Evolutionary conservation across 1,140 invertebrate genomes (phyloP).

Genomic region (Hycleus phaleratus): DNA sequence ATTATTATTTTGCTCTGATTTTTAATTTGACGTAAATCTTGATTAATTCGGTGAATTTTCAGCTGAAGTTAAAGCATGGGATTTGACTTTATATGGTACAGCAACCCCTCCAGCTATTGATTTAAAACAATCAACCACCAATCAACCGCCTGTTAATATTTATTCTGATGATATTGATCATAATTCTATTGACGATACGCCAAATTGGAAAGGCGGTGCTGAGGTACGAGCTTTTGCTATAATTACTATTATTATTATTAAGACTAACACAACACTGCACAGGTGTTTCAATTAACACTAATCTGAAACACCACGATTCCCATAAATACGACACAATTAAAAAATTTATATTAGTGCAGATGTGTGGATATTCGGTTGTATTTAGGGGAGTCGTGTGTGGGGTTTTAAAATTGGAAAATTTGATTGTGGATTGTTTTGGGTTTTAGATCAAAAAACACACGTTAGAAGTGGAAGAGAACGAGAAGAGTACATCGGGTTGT

Average conservation of each 20-base stretch:
- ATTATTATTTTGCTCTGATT: background rate
- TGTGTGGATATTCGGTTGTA: too few relatives aligned
- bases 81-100: constrained; percentile 52
- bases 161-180: constrained; percentile 26
- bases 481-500: constrained; percentile 33
- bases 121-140: constrained; percentile 20
- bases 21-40: background rate
- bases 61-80: constrained; percentile 49
- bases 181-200: constrained; percentile 33
- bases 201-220: constrained; percentile 25
- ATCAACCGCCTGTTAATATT: constrained; percentile 12
- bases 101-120: constrained; percentile 44
- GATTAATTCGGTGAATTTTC: constrained; percentile 19
- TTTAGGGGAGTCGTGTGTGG: too few relatives aligned
- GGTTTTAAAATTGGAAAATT: background rate
- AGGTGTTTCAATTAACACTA: background rate
- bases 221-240: constrained; percentile 21
- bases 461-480: constrained; percentile 30
- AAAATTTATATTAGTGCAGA: too few relatives aligned
- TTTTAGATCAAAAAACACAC: constrained; percentile 37
- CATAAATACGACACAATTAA: too few relatives aligned
- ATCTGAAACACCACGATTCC: too few relatives aligned
- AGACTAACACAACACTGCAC: too few relatives aligned
- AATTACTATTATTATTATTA: background rate
- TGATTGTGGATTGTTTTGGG: constrained; percentile 5